Conservation (phyloP, 2,797 vertebrate genomes). For the Centropyge bicolor region DNA sequence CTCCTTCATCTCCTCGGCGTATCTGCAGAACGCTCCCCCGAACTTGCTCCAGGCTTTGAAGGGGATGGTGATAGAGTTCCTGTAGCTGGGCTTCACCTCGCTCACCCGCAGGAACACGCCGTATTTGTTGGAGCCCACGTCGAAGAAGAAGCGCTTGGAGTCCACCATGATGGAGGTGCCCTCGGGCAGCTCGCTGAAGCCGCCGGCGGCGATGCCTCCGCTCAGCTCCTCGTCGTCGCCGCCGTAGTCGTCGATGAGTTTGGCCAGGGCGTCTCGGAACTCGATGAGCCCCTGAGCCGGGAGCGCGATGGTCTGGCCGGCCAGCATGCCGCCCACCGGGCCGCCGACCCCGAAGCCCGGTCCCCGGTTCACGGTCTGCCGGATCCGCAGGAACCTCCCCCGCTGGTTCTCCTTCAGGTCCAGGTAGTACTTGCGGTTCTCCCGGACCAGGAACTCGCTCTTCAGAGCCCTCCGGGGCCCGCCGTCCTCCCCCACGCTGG, state of each 20-base stretch:
- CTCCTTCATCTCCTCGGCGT: slow-evolving; percentile 98
- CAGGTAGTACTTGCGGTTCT: slow-evolving; percentile 95
- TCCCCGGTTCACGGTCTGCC: slow-evolving; percentile 94
- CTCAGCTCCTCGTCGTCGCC: slow-evolving; percentile 93
- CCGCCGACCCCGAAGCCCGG: slow-evolving; percentile 89
- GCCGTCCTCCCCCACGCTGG: slow-evolving; percentile 87
- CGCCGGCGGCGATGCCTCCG: slow-evolving; percentile 84
- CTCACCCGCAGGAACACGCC: slow-evolving; percentile 97
- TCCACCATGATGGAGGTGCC: slow-evolving; percentile 98
- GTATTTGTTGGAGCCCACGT: slow-evolving; percentile 99
- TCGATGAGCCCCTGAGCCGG: slow-evolving; percentile 95
- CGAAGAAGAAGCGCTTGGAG: slow-evolving; percentile 97
- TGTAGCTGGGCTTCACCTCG: slow-evolving; percentile 97
- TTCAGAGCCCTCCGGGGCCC: slow-evolving; percentile 92
- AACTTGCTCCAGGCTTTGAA: slow-evolving; percentile 98
- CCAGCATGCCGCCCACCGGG: slow-evolving; percentile 87
- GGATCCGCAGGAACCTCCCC: slow-evolving; percentile 92
- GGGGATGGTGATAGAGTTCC: slow-evolving; percentile 97
- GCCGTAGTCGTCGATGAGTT: slow-evolving; percentile 95
- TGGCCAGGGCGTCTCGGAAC: slow-evolving; percentile 93
- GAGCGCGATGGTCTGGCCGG: slow-evolving; percentile 95
- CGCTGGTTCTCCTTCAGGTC: slow-evolving; percentile 96
- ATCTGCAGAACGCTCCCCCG: slow-evolving; percentile 93
- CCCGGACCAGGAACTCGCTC: slow-evolving; percentile 93
- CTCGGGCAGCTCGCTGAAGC: slow-evolving; percentile 93